Conservation (phyloP, 1,140 invertebrate genomes). For the Pachyrhynchus sulphureomaculatus region DNA sequence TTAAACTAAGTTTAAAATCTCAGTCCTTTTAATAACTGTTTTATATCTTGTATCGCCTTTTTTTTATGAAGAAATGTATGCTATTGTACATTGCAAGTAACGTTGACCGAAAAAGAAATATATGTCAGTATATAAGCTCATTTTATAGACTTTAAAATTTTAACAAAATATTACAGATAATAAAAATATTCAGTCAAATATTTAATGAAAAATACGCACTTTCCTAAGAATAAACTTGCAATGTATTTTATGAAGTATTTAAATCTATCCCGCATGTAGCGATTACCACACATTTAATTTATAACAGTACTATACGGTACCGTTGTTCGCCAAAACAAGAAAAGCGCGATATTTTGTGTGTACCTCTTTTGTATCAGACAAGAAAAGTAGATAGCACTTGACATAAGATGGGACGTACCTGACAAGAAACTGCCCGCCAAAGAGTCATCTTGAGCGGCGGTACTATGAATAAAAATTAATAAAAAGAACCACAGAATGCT, state of each 20-base stretch:
- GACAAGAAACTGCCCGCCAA: constrained; percentile 75
- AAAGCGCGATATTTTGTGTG: constrained; percentile 10
- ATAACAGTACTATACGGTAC: constrained; percentile 36
- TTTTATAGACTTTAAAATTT: too few relatives aligned
- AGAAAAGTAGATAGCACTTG: constrained; percentile 14
- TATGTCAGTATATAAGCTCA: too few relatives aligned
- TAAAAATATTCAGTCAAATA: too few relatives aligned
- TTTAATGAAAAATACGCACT: too few relatives aligned
- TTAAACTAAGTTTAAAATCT: too few relatives aligned
- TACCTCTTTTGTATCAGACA: constrained; percentile 10
- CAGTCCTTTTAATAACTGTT: too few relatives aligned
- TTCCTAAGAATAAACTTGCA: too few relatives aligned
- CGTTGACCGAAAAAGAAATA: too few relatives aligned
- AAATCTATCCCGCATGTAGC: not conserved
- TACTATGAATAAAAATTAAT: constrained; percentile 22
- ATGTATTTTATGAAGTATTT: not conserved
- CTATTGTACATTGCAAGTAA: too few relatives aligned
- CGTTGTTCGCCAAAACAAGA: constrained; percentile 34
- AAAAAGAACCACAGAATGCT: constrained; percentile 31
- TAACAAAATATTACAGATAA: too few relatives aligned
- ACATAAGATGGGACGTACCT: constrained; percentile 55
- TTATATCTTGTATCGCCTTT: too few relatives aligned
- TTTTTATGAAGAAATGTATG: too few relatives aligned
- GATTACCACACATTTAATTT: constrained; percentile 25
- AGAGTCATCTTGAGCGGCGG: constrained; percentile 67